Percentiles rank a stretch among this genome's conserved stretches.
phyloP scores from a whole-genome alignment of 2,113 vertebrate genomes.

The Tragelaphus strepsiceros region DNA sequence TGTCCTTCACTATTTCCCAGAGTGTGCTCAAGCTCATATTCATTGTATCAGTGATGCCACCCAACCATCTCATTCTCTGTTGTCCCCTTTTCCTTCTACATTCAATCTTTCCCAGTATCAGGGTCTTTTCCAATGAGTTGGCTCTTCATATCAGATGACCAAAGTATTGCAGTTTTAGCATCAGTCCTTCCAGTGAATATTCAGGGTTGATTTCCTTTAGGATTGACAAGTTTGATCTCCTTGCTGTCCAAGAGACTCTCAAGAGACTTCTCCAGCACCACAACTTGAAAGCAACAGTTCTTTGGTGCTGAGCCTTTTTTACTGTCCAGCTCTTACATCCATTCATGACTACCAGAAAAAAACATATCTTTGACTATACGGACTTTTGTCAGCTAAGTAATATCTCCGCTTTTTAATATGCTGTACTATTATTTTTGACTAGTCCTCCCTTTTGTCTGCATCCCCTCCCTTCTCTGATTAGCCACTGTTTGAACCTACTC shows the following conservation, averaged over 20 bases:
- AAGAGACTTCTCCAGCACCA: not conserved
- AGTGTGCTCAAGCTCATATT: not conserved
- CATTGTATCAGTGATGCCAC: not conserved
- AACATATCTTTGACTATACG: not conserved
- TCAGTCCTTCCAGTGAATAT: not conserved
- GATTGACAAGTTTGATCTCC: not conserved
- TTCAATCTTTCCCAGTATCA: not conserved
- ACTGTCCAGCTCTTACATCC: not conserved
- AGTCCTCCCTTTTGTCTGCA: not conserved
- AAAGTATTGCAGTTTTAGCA: not conserved
- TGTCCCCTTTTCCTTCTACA: not conserved
- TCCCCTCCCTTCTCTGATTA: not conserved
- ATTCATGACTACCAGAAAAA: not conserved
- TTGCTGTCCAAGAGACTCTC: not conserved
- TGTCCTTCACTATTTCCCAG: not conserved
- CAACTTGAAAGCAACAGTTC: not conserved
- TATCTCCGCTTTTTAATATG: not conserved
- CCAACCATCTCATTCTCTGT: not conserved
- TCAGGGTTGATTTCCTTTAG: not conserved
- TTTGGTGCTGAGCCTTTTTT: not conserved
- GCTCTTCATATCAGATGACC: not conserved
- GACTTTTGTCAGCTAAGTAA: not conserved
- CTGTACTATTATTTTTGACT: not conserved
- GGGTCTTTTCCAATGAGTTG: not conserved
- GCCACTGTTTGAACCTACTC: not conserved